These are phyloP conservation scores for Chroicocephalus ridibundus DNA, from an alignment of 2,113 vertebrate genomes.

Conservation along the genomic window DNA sequence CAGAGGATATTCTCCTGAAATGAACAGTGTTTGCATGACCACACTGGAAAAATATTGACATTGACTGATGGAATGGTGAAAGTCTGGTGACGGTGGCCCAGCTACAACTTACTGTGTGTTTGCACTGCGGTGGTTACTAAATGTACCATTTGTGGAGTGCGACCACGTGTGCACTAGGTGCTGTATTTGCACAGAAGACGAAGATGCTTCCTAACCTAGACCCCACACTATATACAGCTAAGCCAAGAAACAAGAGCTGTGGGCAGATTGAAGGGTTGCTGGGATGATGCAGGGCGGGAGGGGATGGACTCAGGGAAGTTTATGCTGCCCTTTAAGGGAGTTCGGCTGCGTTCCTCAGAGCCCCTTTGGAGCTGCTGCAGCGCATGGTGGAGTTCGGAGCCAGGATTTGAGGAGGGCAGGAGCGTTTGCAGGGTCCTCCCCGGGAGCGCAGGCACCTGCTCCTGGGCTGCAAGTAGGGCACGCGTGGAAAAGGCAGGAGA, in stretches of 20 bases:
- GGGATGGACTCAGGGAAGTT: not conserved
- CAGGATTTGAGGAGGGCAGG: not conserved
- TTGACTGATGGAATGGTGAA: not conserved
- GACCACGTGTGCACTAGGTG: not conserved
- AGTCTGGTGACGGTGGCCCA: not conserved
- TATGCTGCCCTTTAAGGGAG: not conserved
- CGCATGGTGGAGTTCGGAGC: not conserved
- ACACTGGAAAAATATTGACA: not conserved
- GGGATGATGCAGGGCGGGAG: not conserved
- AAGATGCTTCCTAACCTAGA: not conserved
- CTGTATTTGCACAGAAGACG: not conserved
- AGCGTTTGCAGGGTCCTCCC: not conserved
- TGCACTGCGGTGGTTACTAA: not conserved
- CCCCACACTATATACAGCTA: not conserved
- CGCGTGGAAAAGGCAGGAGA: not conserved
- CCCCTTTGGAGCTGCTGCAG: not conserved
- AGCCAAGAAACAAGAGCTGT: not conserved
- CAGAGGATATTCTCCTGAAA: not conserved
- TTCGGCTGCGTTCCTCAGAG: not conserved
- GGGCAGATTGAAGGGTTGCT: not conserved
- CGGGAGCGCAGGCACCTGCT: not conserved
- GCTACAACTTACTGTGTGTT: not conserved
- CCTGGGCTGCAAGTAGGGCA: not conserved
- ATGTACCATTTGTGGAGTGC: fast-evolving
- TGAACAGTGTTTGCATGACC: not conserved